Base-by-base conservation (phyloP, 1,140 invertebrate species). In the Teleogryllus occipitalis region DNA sequence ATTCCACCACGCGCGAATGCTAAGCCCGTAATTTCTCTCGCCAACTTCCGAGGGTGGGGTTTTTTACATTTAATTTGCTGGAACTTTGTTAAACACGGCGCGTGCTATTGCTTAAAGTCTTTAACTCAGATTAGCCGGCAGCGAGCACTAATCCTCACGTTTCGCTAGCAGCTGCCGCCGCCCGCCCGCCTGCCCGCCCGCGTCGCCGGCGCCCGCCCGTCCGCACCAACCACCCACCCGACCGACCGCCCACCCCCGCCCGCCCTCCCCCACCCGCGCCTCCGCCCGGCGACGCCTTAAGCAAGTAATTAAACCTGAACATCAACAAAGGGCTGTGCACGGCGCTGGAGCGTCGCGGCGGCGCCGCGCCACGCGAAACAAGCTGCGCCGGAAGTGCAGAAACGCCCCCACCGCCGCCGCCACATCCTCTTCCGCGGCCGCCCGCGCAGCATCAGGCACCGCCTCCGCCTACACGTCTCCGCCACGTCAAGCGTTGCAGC, bases 41-140 rank as follows among this genome's bases (percentile, higher is more conserved):
- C 54, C 54, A 65, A 65, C 54, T 65, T 65, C 54, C 18, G 10
- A 65, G 54, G 54, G 54, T 65, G 18, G 54, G 54, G 54, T 65
- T 65, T 65, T 65, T 65, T 65, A 65, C 54, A 65, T 65, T 65
- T 65, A 65, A 65, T 65, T 65, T 65, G 54, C 54, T 7, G 54
- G 10, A 65, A 65, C 54, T 65, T 65, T 65, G 54, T 65, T 65
- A 65, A 65, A 65, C 54, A 65, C 54, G 7, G 54, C 54, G 54
- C 54, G 54, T 65, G 54, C 54, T 65, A 65, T 65, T 65, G 54
- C 54, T 65, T 65, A 65, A 65, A 65, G 54, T 65, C 54, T 65
- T 65, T 65, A 65, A 65, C 54, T 65, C 54, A 65, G 54, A 65
- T 65, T 65, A 65, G 54, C 54, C 54, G 18, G 54, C 54, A 65